phyloP scores from a whole-genome alignment of 1,140 invertebrate species.

The Notospermus geniculatus region DNA sequence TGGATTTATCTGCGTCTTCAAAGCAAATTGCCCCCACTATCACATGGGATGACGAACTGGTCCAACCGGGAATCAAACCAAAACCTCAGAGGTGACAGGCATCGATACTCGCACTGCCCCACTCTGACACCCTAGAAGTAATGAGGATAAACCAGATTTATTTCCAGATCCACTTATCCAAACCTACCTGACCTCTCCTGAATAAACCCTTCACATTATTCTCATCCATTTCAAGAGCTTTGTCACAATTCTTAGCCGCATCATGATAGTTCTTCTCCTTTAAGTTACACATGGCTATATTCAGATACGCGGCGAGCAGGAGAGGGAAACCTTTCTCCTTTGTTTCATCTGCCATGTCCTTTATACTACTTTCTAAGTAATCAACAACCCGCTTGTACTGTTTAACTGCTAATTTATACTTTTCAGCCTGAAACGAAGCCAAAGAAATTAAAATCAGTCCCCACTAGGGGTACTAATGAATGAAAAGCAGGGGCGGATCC shows the following conservation, averaged over 20 bases:
- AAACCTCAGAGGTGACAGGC: no score
- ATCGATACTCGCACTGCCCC: no score
- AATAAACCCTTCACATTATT: slow-evolving; percentile 89
- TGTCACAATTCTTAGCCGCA: slow-evolving; percentile 69
- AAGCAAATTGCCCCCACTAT: no score
- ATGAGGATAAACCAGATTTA: no score
- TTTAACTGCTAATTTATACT: slow-evolving; percentile 77
- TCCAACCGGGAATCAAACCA: no score
- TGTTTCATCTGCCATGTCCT: slow-evolving; percentile 53
- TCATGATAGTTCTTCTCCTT: slow-evolving; percentile 75
- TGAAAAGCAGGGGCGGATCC: no score
- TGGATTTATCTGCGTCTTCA: no score
- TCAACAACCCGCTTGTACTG: slow-evolving; percentile 78
- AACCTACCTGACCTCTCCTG: slow-evolving; percentile 72
- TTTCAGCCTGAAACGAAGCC: slow-evolving; percentile 60
- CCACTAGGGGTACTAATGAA: no score
- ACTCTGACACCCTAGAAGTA: no score
- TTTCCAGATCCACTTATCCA: no score
- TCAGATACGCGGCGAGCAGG: slow-evolving; percentile 73
- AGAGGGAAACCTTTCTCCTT: slow-evolving; percentile 64
- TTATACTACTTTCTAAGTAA: slow-evolving; percentile 48
- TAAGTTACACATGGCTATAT: slow-evolving; percentile 80
- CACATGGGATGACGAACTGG: no score
- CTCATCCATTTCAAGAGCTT: slow-evolving; percentile 72
- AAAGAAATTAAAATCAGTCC: neutral